phyloP scores from a whole-genome alignment of 1,140 invertebrate species.

The Drosophila paulistorum region DNA sequence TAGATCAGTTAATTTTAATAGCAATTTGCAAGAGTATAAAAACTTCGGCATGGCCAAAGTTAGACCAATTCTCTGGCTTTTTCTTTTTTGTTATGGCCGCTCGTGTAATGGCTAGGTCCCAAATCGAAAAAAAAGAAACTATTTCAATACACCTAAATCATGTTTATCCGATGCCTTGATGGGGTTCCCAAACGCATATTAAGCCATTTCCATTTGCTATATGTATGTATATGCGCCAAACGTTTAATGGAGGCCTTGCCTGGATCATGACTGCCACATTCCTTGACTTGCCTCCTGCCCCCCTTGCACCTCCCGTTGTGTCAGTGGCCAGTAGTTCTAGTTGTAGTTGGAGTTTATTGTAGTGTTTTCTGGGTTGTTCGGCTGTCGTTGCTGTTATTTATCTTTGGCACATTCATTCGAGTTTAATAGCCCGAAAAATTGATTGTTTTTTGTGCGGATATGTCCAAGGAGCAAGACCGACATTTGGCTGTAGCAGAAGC shows the following conservation, averaged over 20 bases:
- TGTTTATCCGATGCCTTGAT: slow-evolving; percentile 74
- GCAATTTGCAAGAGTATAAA: background rate
- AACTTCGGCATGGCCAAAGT: background rate
- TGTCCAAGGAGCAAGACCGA: slow-evolving; percentile 48
- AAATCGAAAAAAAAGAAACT: slow-evolving; percentile 49
- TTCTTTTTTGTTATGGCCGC: slow-evolving; percentile 33
- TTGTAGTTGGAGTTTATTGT: slow-evolving; percentile 53
- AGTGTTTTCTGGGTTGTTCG: slow-evolving; percentile 47
- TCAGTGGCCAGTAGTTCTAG: slow-evolving; percentile 37
- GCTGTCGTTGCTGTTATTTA: slow-evolving; percentile 81
- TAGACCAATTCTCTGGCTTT: background rate
- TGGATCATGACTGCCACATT: background rate
- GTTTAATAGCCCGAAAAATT: slow-evolving; percentile 83
- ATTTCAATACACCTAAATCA: slow-evolving; percentile 81
- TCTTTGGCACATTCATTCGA: slow-evolving; percentile 82
- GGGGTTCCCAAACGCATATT: slow-evolving; percentile 65
- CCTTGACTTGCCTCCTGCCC: background rate
- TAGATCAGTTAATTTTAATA: no score
- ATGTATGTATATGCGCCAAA: slow-evolving; percentile 12
- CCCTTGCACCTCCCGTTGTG: slow-evolving; percentile 5
- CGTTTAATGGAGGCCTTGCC: slow-evolving; percentile 38
- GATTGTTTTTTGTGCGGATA: slow-evolving; percentile 81
- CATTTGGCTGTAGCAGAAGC: slow-evolving; percentile 22
- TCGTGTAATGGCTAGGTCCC: slow-evolving; percentile 43
- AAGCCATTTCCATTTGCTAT: slow-evolving; percentile 69